Evolutionary conservation across 1,140 invertebrate genomes (phyloP), one percentile per base, ranked within the genome.

Genomic region (Leptopilina clavipes): DNA sequence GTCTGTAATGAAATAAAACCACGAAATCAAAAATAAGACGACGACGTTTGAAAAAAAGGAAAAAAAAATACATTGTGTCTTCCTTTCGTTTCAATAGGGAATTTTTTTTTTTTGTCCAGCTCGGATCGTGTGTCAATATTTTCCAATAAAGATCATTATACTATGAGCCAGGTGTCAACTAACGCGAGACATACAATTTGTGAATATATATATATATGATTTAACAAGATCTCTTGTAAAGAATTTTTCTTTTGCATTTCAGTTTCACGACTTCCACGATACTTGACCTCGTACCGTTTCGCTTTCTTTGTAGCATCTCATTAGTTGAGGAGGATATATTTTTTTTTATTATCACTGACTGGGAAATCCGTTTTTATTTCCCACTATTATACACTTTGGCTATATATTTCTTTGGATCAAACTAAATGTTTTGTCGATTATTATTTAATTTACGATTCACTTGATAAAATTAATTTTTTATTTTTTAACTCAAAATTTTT

Each of bases 1-100:
- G 88, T 90, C 88, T 89, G 88, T 90, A 89, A 90, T 88, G 84
- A 90, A 90, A 89, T 31, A 31, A 31, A 31, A 89, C 85, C 86
- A 88, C 84, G 85, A 85, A 88, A 87, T 81, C 82, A 80, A 86
- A n/a, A 83, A 31, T 31, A 31, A 31, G 80, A 81, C 77, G 79
- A 81, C 44, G 72, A 81, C 72, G 78, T 79, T 18, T 52, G n/a
- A 14, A 48, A 48, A 48, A 48, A 48, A 31, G 59, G 75, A 76
- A 31, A 80, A 73, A 65, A 65, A 22, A 31, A 22, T 2, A 2
- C 25, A 2, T 31, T 31, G 22, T 79, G 78, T 84, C 74, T 84
- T 85, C 73, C 74, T 85, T 74, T 79, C 65, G 52, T 76, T 72
- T 73, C 65, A 76, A 83, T 70, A 76, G 82, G 77, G 79, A 83